Evolutionary conservation across 2,888 invertebrate genomes (phyloP), one percentile per base, ranked within the genome.

Genomic region (Acronicta leporina): DNA sequence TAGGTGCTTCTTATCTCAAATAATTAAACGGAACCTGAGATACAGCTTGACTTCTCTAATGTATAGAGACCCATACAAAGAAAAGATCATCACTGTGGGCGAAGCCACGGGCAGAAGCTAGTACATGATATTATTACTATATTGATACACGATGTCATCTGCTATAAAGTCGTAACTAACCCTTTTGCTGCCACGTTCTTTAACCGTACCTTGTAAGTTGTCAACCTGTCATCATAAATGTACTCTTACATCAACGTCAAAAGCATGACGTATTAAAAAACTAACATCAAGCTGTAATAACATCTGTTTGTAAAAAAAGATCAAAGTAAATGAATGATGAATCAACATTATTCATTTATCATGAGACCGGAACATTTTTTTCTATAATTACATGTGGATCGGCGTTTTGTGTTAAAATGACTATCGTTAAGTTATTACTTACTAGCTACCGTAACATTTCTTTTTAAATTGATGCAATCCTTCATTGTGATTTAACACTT

Each of bases 401-500:
- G 52, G 20, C 42, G 48, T 69, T 63, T 59, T 56, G 57, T 67
- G 63, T 70, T 64, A 45, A 61, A 70, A 67, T 67, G 43, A 45
- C 61, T 59, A 63, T 77, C 54, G 59, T 67, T 20, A 20, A 20
- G 20, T 20, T 66, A 56, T 38, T n/a, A 46, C 58, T 66, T 74
- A 67, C 73, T 67, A 70, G 55, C 77, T 74, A 53, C 70, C 45
- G 71, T 67, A 48, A 49, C 60, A 43, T 62, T 66, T 57, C 57
- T 35, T 50, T 56, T 58, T 50, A 57, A 64, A 69, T 65, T 42
- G 52, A 30, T 20, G 46, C 46, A 49, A 61, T 71, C 63, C 63
- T 53, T 56, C 49, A 43, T 14, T 51, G 9, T 57, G 50, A 51
- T 45, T 27, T 44, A 41, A 38, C 66, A 16, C 33, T 11, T 59